These are phyloP conservation scores for Ligdia adustata DNA, from an alignment of 2,888 invertebrate genomes.

Conservation along the genomic window DNA sequence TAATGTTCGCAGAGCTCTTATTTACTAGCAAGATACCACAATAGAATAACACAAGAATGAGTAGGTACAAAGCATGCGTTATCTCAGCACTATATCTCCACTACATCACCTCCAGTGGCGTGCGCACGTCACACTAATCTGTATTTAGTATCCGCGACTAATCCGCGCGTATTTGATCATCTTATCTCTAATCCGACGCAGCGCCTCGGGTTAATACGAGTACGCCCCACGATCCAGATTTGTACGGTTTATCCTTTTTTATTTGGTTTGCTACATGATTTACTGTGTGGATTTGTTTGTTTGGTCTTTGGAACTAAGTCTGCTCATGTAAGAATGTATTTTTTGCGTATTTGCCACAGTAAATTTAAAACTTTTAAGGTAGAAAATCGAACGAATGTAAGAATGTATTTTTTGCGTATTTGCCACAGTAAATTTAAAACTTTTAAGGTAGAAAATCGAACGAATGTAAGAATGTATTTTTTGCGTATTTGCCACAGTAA, in stretches of 20 bases:
- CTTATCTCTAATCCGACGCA: conserved; percentile 31
- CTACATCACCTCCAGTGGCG: conserved; percentile 25
- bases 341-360: no score
- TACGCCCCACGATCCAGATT: conserved; percentile 26
- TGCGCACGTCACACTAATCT: conserved; percentile 49
- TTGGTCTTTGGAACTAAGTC: conserved; percentile 7
- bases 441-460: no score
- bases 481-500: no score
- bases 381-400: no score
- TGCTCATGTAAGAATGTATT: neutral
- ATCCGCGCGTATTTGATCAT: conserved; percentile 31
- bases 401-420: no score
- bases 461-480: no score
- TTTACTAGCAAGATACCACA: no score
- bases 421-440: no score
- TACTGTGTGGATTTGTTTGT: conserved; percentile 20
- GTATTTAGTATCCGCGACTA: conserved; percentile 46
- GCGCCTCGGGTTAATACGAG: conserved; percentile 28
- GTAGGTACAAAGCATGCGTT: conserved; percentile 1
- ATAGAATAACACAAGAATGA: no score
- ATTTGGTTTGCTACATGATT: conserved; percentile 28
- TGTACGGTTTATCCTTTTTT: conserved; percentile 27
- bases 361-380: no score
- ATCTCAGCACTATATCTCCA: conserved; percentile 17
- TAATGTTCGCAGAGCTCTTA: no score